phyloP scores from a whole-genome alignment of 2,797 vertebrate genomes.

The Syngnathus acus region DNA sequence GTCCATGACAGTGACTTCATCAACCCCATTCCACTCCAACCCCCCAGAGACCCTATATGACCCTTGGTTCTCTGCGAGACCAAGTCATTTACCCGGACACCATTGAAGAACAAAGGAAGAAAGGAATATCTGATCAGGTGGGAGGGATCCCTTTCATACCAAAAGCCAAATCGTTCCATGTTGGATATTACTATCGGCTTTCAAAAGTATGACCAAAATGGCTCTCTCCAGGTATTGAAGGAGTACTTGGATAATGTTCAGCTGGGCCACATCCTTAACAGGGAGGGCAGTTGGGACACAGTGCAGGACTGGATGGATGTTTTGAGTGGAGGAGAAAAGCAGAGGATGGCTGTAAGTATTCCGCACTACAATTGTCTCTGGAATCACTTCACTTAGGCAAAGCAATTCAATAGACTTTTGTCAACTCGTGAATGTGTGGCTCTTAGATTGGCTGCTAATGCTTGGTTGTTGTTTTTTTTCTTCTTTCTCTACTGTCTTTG shows the following conservation, averaged over 20 bases:
- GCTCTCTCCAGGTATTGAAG: slow-evolving; percentile 81
- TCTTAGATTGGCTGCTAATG: too few species aligned
- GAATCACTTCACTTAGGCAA: too few species aligned
- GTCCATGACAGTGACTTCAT: background rate
- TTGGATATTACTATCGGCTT: background rate
- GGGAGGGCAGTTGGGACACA: slow-evolving; percentile 89
- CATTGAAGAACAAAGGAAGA: slow-evolving; percentile 81
- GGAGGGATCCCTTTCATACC: background rate
- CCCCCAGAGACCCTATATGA: slow-evolving; percentile 94
- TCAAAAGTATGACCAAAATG: too few species aligned
- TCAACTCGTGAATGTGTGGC: too few species aligned
- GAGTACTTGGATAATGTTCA: slow-evolving; percentile 95
- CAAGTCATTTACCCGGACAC: slow-evolving; percentile 98
- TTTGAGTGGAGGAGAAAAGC: slow-evolving; percentile 96
- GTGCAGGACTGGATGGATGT: slow-evolving; percentile 99
- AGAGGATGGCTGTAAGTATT: slow-evolving; percentile 90
- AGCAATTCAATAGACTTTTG: too few species aligned
- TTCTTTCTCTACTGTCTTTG: slow-evolving; percentile 15
- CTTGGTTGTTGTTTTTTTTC: background rate
- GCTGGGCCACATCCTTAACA: slow-evolving; percentile 86
- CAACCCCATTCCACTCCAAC: background rate
- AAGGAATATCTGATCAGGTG: slow-evolving; percentile 88
- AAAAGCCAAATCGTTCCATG: background rate
- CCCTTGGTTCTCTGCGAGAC: slow-evolving; percentile 89
- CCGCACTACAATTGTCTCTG: too few species aligned